Evolutionary conservation across 2,888 invertebrate species (phyloP).

Genomic region (Acholoe squamosa): DNA sequence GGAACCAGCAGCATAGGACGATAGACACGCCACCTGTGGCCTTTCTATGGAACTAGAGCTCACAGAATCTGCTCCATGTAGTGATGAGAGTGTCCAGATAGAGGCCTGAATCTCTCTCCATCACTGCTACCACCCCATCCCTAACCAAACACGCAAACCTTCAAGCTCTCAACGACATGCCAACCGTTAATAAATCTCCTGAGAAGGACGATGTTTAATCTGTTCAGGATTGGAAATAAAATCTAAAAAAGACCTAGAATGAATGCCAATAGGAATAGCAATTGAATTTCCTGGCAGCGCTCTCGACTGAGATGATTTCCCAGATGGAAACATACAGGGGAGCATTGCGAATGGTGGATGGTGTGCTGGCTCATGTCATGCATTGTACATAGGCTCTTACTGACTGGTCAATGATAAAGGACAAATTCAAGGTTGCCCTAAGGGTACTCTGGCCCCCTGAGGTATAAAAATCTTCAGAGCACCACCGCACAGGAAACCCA

Average conservation of each 20-base stretch:
- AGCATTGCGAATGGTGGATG: background rate
- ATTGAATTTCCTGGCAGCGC: conserved; percentile 10
- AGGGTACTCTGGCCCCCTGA: too few relatives aligned
- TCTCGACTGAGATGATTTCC: background rate
- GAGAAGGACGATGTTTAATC: background rate
- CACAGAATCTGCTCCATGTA: background rate
- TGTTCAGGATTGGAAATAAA: background rate
- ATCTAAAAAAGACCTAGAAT: too few relatives aligned
- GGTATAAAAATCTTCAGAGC: too few relatives aligned
- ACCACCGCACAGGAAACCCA: too few relatives aligned
- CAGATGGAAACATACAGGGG: conserved; percentile 15
- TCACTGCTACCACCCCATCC: background rate
- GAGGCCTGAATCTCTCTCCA: background rate
- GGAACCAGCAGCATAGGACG: background rate
- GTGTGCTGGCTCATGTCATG: background rate
- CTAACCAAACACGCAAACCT: background rate
- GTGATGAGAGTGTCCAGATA: too few relatives aligned
- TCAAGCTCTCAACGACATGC: background rate
- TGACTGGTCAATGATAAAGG: background rate
- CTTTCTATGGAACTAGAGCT: background rate
- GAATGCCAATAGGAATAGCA: background rate
- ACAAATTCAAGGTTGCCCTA: too few relatives aligned
- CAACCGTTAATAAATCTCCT: background rate
- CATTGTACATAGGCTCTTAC: background rate
- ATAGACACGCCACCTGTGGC: conserved; percentile 21